These are phyloP conservation scores for Kryphioiulus occultus DNA, from an alignment of 2,888 invertebrate genomes.

Conservation along the genomic window DNA sequence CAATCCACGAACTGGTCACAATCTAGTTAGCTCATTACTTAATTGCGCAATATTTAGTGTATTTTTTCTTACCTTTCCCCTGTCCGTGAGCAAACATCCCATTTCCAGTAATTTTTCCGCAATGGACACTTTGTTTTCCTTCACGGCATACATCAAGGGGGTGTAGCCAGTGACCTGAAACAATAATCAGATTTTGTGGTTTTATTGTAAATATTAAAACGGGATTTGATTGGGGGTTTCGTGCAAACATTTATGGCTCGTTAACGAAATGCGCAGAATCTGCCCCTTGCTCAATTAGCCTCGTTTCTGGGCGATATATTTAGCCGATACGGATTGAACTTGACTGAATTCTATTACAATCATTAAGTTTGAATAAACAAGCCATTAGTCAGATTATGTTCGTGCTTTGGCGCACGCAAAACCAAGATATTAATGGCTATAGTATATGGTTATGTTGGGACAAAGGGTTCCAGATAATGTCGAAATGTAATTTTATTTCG, in stretches of 20 bases:
- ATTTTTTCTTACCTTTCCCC: conserved; percentile 80
- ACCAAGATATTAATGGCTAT: background rate
- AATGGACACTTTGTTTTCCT: conserved; percentile 90
- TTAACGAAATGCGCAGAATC: background rate
- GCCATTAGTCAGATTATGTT: background rate
- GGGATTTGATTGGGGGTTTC: background rate
- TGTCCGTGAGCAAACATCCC: conserved; percentile 88
- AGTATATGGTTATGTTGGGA: background rate
- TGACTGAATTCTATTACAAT: background rate
- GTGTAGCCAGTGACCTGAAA: conserved; percentile 90
- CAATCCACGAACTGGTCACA: background rate
- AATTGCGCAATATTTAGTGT: background rate
- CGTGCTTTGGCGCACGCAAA: background rate
- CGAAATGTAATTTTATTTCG: no score
- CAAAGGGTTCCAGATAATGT: no score
- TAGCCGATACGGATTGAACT: background rate
- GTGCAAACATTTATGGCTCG: background rate
- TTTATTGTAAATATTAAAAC: background rate
- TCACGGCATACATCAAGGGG: conserved; percentile 93
- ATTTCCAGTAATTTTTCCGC: conserved; percentile 91
- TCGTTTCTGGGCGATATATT: background rate
- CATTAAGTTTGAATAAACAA: background rate
- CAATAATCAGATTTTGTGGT: background rate
- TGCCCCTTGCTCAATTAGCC: background rate
- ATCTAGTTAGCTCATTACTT: background rate